phyloP scores from a whole-genome alignment of 2,797 vertebrate species.

The Sebastes umbrosus region DNA sequence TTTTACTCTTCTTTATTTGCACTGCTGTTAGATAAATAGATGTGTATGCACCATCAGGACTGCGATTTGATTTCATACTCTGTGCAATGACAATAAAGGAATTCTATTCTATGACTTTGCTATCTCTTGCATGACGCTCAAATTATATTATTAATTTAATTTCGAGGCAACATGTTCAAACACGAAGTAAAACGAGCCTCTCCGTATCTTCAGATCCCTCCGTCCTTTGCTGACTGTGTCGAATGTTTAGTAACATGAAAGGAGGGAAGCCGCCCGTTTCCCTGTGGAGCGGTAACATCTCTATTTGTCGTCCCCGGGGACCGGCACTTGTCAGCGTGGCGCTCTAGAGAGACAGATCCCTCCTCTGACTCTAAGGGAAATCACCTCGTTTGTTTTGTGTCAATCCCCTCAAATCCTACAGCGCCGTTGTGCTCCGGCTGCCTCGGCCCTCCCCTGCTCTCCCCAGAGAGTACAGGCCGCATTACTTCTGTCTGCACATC shows the following conservation, averaged over 20 bases:
- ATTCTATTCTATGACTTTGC: conserved; percentile 1
- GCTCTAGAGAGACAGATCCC: conserved; percentile 62
- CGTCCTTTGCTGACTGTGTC: conserved; percentile 30
- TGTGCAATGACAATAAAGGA: too few relatives aligned
- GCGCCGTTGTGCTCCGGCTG: conserved; percentile 42
- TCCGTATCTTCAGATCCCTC: conserved; percentile 17
- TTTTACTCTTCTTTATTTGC: too few relatives aligned
- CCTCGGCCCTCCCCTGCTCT: conserved; percentile 29
- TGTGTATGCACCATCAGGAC: too few relatives aligned
- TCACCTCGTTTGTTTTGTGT: conserved; percentile 78
- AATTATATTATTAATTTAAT: conserved; percentile 12
- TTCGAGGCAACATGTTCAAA: neutral
- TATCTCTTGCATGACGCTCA: neutral
- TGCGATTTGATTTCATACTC: too few relatives aligned
- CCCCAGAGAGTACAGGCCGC: conserved; percentile 27
- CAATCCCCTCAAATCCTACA: conserved; percentile 73
- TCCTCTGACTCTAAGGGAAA: conserved; percentile 68
- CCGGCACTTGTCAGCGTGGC: conserved; percentile 64
- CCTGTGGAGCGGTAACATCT: conserved; percentile 75
- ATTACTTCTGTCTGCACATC: conserved; percentile 10
- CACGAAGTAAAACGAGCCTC: neutral
- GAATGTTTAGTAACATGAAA: conserved; percentile 69
- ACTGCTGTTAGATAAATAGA: too few relatives aligned
- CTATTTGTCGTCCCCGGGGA: conserved; percentile 78
- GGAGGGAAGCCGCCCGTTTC: conserved; percentile 58